Evolutionary conservation across 2,113 vertebrate species (phyloP).

Genomic region (human (Homo sapiens)): DNA sequence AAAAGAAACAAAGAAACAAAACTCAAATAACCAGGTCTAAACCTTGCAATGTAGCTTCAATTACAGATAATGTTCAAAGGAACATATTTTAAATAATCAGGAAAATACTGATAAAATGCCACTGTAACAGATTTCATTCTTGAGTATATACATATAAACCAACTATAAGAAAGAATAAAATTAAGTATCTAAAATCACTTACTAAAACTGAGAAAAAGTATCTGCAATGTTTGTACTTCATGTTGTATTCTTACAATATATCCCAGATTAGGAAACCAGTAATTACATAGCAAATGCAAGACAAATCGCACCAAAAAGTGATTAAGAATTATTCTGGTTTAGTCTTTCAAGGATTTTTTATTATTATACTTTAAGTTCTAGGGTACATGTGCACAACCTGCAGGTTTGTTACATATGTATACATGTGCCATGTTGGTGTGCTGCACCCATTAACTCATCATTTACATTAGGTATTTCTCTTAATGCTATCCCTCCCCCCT

Average conservation of each 20-base stretch:
- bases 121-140: not conserved
- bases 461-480: too few relatives aligned
- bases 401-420: too few relatives aligned
- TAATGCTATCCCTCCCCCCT: too few relatives aligned
- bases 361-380: too few relatives aligned
- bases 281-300: not conserved
- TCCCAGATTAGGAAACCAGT: not conserved
- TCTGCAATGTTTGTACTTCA: not conserved
- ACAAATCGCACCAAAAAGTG: not conserved
- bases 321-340: not conserved
- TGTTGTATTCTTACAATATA: not conserved
- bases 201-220: not conserved
- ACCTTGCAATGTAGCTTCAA: not conserved
- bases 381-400: too few relatives aligned
- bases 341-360: not conserved
- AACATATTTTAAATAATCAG: not conserved
- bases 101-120: not conserved
- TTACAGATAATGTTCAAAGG: not conserved
- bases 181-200: not conserved
- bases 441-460: too few relatives aligned
- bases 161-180: not conserved
- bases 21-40: not conserved
- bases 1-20: too few relatives aligned
- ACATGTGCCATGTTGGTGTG: too few relatives aligned
- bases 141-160: not conserved